These are phyloP conservation scores for Silurus lanzhouensis DNA, from an alignment of 2,797 vertebrate genomes.

Conservation along the genomic window DNA sequence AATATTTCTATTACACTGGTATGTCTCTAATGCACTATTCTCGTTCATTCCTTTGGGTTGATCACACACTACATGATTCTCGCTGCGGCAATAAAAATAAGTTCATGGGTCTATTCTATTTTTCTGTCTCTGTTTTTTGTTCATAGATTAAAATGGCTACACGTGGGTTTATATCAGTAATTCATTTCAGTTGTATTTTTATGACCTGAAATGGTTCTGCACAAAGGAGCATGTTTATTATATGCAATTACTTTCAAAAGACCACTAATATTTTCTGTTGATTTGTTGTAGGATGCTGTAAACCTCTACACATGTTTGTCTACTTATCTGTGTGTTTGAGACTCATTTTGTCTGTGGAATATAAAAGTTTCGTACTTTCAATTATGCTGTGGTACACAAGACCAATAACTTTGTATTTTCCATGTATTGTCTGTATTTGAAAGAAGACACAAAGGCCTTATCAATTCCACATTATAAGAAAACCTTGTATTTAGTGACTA, in stretches of 20 bases:
- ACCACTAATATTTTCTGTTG: constrained; percentile 37
- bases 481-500: constrained; percentile 7
- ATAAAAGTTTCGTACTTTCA: background rate
- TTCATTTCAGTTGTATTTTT: background rate
- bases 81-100: background rate
- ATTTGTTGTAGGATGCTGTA: background rate
- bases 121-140: background rate
- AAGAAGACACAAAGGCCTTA: background rate
- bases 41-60: background rate
- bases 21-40: background rate
- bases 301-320: background rate
- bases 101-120: background rate
- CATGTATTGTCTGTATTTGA: constrained; percentile 2
- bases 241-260: background rate
- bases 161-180: background rate
- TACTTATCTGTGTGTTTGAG: background rate
- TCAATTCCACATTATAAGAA: background rate
- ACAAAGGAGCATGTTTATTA: background rate
- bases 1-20: background rate
- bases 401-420: background rate
- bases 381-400: background rate
- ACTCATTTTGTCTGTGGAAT: background rate
- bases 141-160: constrained; percentile 19
- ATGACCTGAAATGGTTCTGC: background rate
- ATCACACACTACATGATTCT: background rate